Evolutionary conservation across 2,797 vertebrate genomes (phyloP).

Genomic region (Lophius americanus): DNA sequence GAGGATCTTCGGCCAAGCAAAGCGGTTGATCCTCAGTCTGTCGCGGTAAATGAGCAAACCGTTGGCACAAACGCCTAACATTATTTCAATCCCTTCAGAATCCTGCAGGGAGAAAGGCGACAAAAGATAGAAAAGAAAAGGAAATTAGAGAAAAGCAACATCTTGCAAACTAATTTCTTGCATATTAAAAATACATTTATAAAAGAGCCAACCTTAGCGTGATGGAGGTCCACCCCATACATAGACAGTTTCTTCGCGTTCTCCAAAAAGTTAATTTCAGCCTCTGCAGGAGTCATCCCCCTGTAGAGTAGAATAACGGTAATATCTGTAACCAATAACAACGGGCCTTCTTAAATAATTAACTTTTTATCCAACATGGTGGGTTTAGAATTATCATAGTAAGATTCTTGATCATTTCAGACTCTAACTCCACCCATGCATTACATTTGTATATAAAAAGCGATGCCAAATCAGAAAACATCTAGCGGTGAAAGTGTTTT

Average conservation of each 20-base stretch:
- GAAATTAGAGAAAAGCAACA: slow-evolving; percentile 9
- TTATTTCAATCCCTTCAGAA: slow-evolving; percentile 98
- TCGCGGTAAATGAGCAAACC: slow-evolving; percentile 98
- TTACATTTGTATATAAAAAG: slow-evolving; percentile 29
- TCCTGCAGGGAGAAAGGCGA: slow-evolving; percentile 79
- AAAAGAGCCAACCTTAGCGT: slow-evolving; percentile 89
- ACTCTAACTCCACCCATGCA: slow-evolving; percentile 17
- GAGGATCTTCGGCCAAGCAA: slow-evolving; percentile 99
- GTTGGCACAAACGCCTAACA: slow-evolving; percentile 97
- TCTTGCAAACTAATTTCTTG: not conserved
- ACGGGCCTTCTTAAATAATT: slow-evolving; percentile 35
- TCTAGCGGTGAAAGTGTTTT: slow-evolving; percentile 34
- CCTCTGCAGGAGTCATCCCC: slow-evolving; percentile 97
- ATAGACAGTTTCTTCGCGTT: slow-evolving; percentile 99
- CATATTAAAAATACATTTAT: not conserved
- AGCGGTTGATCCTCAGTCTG: slow-evolving; percentile 96
- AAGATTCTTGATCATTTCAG: slow-evolving; percentile 27
- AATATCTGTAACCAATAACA: slow-evolving; percentile 34
- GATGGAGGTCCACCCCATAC: slow-evolving; percentile 98
- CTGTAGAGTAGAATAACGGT: slow-evolving; percentile 74
- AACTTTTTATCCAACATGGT: slow-evolving; percentile 30
- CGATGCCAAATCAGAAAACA: slow-evolving; percentile 27
- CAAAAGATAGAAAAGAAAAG: not conserved
- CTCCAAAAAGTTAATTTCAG: slow-evolving; percentile 98
- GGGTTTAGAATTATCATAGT: slow-evolving; percentile 23